These are phyloP conservation scores for Poeciliopsis gracilis DNA, from an alignment of 2,797 vertebrate species.

Conservation along the genomic window DNA sequence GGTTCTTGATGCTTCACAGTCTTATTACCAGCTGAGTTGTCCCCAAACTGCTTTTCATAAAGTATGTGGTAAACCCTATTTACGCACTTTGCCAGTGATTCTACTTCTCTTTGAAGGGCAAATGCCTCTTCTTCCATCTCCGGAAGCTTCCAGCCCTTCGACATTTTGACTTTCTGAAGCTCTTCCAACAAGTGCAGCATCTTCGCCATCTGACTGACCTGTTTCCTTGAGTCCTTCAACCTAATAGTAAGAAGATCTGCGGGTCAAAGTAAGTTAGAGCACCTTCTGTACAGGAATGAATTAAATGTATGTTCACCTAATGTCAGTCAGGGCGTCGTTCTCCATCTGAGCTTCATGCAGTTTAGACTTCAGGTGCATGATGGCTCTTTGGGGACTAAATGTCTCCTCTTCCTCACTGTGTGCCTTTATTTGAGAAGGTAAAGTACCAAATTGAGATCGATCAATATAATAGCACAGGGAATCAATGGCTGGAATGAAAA, in stretches of 20 bases:
- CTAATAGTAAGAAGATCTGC: conserved; percentile 63
- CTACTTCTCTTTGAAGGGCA: conserved; percentile 74
- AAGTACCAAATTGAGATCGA: conserved; percentile 5
- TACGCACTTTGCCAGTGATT: conserved; percentile 67
- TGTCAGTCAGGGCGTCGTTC: conserved; percentile 73
- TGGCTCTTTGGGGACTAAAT: conserved; percentile 59
- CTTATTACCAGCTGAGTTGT: conserved; percentile 44
- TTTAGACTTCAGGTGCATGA: conserved; percentile 77
- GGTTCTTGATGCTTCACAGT: conserved; percentile 21
- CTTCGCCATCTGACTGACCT: conserved; percentile 76
- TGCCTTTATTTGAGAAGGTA: conserved; percentile 60
- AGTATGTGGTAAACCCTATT: conserved; percentile 73
- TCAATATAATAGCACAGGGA: background rate
- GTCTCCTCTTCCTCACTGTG: conserved; percentile 72
- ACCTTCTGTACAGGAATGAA: background rate
- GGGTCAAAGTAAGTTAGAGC: conserved; percentile 19
- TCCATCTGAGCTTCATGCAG: conserved; percentile 79
- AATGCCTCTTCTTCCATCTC: conserved; percentile 73
- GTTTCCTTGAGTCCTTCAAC: conserved; percentile 75
- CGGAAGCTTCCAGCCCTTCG: conserved; percentile 77
- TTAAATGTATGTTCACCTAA: conserved; percentile 74
- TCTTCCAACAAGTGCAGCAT: conserved; percentile 80
- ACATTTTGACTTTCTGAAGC: conserved; percentile 78
- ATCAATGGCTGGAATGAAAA: conserved; percentile 3
- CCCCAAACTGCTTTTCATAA: conserved; percentile 57